These are phyloP conservation scores for Anguilla japonica DNA, from an alignment of 2,113 vertebrate genomes.

Conservation along the genomic window DNA sequence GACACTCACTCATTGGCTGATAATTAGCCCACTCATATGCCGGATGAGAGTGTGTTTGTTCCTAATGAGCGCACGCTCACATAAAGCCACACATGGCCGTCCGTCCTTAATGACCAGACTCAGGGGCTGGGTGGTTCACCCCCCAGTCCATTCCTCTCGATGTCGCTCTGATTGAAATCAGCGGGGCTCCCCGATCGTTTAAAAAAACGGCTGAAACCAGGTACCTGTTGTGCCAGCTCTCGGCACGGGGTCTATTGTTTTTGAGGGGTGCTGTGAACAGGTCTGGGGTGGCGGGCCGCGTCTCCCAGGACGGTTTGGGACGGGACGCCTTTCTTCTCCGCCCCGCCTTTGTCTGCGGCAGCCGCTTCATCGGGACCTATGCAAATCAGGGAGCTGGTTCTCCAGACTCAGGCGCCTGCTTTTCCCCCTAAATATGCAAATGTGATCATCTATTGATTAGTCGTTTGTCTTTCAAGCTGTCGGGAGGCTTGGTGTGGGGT, in stretches of 20 bases:
- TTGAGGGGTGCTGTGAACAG: not conserved
- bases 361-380: slow-evolving; percentile 1
- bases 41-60: not conserved
- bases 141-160: not conserved
- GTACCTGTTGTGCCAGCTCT: not conserved
- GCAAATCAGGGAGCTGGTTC: not conserved
- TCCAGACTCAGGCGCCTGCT: not conserved
- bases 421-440: slow-evolving; percentile 47
- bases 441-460: slow-evolving; percentile 59
- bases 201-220: not conserved
- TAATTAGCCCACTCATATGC: not conserved
- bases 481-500: slow-evolving; percentile 25
- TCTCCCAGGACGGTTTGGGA: not conserved
- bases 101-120: not conserved
- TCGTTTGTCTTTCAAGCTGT: slow-evolving; percentile 62
- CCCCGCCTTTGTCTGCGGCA: not conserved
- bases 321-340: not conserved
- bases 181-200: not conserved
- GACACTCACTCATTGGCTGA: not conserved
- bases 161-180: not conserved
- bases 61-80: not conserved
- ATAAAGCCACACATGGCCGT: not conserved
- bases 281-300: not conserved
- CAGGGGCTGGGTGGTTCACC: not conserved
- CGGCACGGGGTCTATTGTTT: not conserved